Conservation (phyloP, 2,113 vertebrate genomes). For the Ploceus nigricollis region DNA sequence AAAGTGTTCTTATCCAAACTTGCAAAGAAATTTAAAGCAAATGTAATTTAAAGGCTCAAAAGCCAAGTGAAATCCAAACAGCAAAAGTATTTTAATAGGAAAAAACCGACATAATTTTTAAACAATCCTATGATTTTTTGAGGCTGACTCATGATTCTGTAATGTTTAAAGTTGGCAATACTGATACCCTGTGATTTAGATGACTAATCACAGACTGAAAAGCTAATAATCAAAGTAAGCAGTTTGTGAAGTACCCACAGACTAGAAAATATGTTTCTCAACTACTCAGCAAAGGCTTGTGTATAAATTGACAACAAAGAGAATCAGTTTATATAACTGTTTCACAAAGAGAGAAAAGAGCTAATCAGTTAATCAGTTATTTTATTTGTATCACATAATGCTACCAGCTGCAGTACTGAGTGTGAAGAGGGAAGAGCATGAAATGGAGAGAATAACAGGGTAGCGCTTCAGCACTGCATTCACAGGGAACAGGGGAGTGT, state of each 20-base stretch:
- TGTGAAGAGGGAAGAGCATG: background rate
- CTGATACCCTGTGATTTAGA: constrained; percentile 64
- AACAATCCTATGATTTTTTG: constrained; percentile 60
- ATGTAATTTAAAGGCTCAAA: background rate
- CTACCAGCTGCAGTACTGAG: constrained; percentile 37
- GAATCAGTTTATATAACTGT: constrained; percentile 49
- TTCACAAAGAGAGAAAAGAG: constrained; percentile 35
- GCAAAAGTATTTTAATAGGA: constrained; percentile 11
- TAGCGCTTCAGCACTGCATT: background rate
- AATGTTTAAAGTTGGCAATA: constrained; percentile 54
- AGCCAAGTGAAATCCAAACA: background rate
- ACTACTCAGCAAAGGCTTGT: constrained; percentile 52
- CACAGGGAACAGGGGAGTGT: background rate
- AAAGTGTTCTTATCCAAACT: background rate
- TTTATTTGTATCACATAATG: constrained; percentile 57
- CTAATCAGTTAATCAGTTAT: constrained; percentile 68
- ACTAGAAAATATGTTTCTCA: constrained; percentile 54
- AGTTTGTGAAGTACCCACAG: constrained; percentile 59
- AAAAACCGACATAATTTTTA: background rate
- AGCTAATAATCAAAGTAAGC: constrained; percentile 69
- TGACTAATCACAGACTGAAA: constrained; percentile 63
- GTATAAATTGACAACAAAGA: constrained; percentile 59
- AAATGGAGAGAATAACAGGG: background rate
- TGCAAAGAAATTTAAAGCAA: background rate
- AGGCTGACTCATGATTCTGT: constrained; percentile 56